Evolutionary conservation across 1,140 invertebrate species (phyloP), one percentile per base, ranked within the genome.

Genomic region (Listronotus bonariensis): DNA sequence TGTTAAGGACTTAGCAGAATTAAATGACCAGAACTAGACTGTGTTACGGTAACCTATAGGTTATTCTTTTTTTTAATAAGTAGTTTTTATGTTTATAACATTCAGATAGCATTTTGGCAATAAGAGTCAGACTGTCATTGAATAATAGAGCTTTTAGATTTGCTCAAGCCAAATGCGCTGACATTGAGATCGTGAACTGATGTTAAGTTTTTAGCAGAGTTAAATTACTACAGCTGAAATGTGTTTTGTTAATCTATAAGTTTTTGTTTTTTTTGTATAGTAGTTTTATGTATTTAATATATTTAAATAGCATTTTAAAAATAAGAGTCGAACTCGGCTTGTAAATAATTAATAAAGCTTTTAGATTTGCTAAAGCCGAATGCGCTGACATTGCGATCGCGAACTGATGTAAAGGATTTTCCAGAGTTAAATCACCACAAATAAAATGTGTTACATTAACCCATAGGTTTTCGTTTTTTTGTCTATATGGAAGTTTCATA

Each of bases 71-170:
- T n/a, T n/a, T n/a, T n/a, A n/a, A n/a, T n/a, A n/a, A n/a, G n/a
- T n/a, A n/a, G n/a, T n/a, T n/a, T n/a, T n/a, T n/a, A n/a, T n/a
- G n/a, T n/a, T n/a, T n/a, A n/a, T 66, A 59, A 66, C 60, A 59
- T 66, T 66, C 64, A 55, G 64, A 66, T 66, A 59, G 56, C 64
- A 54, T 66, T 66, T 66, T 38, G 42, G 34, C 64, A 56, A 66
- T 66, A 66, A 66, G 64, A 66, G 64, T 54, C 14, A 38, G 54
- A 54, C 56, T 66, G 56, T 66, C 59, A 60, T 60, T 66, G 64
- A 66, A 60, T 66, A 66, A 66, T 66, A 60, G 56, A 46, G 55
- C 64, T 31, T 60, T 66, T 48, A 60, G 64, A 66, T 59, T 54
- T 46, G 55, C 17, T 57, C 32, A 54, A 65, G 48, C 49, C 52